These are phyloP conservation scores for Paramisgurnus dabryanus DNA, from an alignment of 2,113 vertebrate genomes.

Conservation along the genomic window DNA sequence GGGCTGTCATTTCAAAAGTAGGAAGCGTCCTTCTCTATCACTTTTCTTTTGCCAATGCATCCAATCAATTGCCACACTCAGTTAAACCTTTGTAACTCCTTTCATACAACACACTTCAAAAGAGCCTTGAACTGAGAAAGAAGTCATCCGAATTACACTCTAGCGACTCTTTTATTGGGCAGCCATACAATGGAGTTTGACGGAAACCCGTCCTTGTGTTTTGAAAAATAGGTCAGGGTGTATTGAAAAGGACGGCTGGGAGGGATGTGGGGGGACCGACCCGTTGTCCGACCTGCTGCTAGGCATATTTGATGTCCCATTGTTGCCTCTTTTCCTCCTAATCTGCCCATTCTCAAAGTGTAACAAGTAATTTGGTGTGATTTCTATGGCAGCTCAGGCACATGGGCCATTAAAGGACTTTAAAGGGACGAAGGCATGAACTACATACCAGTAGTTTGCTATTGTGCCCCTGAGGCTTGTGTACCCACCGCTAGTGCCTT, in stretches of 20 bases:
- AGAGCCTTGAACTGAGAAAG: conserved; percentile 67
- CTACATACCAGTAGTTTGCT: conserved; percentile 70
- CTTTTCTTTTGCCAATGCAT: conserved; percentile 68
- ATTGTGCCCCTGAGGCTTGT: conserved; percentile 59
- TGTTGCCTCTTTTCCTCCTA: conserved; percentile 78
- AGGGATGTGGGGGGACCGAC: conserved; percentile 73
- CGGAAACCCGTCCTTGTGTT: conserved; percentile 81
- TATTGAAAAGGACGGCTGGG: conserved; percentile 85
- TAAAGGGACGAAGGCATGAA: conserved; percentile 79
- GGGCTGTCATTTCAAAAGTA: conserved; percentile 42
- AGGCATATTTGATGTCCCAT: conserved; percentile 76
- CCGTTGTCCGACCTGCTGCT: conserved; percentile 76
- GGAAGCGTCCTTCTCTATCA: conserved; percentile 17
- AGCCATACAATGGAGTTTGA: conserved; percentile 79
- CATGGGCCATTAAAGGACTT: conserved; percentile 80
- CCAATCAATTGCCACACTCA: conserved; percentile 91
- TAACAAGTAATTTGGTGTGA: conserved; percentile 89
- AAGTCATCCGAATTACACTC: conserved; percentile 81
- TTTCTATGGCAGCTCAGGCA: conserved; percentile 85
- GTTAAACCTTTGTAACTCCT: conserved; percentile 88
- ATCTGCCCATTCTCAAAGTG: conserved; percentile 92
- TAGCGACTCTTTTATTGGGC: conserved; percentile 74
- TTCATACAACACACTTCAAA: conserved; percentile 78
- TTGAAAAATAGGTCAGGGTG: conserved; percentile 74
- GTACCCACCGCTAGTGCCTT: neutral